A percentile compares a stretch with the other conserved stretches of the same genome.
Conservation (phyloP, 2,113 vertebrate genomes). For the Lipophrys pholis region DNA sequence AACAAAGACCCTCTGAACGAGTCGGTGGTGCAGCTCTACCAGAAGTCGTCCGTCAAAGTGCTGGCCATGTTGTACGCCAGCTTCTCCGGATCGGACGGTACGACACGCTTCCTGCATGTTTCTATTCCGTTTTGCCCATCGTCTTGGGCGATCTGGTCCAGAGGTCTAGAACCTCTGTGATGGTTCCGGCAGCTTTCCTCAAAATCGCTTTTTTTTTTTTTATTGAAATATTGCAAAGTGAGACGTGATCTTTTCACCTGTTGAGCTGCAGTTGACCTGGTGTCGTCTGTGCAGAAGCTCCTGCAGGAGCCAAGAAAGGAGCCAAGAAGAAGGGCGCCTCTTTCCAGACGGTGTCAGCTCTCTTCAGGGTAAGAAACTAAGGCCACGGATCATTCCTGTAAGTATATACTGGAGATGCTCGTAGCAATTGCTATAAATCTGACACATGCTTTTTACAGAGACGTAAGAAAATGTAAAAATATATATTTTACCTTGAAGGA, state of each 20-base stretch:
- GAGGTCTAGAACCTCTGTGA: too few species aligned
- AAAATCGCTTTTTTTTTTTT: too few species aligned
- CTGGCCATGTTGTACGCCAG: conserved; percentile 54
- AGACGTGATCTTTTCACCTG: too few species aligned
- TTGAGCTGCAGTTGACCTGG: too few species aligned
- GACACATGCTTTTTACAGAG: too few species aligned
- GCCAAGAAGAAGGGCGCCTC: conserved; percentile 62
- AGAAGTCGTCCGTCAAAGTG: conserved; percentile 76
- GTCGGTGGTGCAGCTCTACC: conserved; percentile 80
- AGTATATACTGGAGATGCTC: background rate
- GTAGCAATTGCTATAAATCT: background rate
- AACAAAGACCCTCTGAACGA: conserved; percentile 81
- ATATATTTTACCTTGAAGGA: too few species aligned
- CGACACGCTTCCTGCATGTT: too few species aligned
- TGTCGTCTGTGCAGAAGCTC: conserved; percentile 27
- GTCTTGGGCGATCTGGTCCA: too few species aligned
- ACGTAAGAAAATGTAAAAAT: too few species aligned
- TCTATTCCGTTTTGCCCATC: too few species aligned
- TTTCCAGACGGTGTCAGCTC: conserved; percentile 59
- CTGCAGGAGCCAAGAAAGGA: conserved; percentile 51
- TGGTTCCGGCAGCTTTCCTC: too few species aligned
- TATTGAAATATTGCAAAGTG: too few species aligned
- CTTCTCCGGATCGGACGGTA: conserved; percentile 47
- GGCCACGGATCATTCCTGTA: background rate
- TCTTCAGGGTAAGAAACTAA: conserved; percentile 49